These are phyloP conservation scores for Lytechinus variegatus DNA, from an alignment of 35 echinoderm and acorn worm genomes.

Conservation along the genomic window DNA sequence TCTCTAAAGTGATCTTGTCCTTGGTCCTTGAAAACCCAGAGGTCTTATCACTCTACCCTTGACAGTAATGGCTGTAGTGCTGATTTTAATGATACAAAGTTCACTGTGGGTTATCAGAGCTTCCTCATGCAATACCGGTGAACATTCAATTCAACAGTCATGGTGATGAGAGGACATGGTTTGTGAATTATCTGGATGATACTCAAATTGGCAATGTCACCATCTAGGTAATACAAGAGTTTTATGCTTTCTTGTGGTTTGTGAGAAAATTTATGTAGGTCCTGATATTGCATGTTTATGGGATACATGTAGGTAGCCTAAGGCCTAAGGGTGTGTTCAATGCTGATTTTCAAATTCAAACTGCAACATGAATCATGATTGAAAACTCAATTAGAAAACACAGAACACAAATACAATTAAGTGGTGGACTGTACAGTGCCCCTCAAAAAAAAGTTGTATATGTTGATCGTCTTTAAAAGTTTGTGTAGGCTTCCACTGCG, in stretches of 20 bases:
- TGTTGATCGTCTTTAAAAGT: too few species aligned
- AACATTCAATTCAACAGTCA: neutral
- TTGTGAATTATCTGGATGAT: neutral
- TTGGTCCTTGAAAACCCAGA: neutral
- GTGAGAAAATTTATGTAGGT: neutral
- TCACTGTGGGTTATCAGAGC: neutral
- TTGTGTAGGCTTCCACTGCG: too few species aligned
- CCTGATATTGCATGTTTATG: too few species aligned
- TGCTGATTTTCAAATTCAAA: too few species aligned
- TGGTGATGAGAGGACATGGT: neutral
- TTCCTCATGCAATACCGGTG: neutral
- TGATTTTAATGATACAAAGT: neutral
- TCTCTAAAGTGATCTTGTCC: neutral
- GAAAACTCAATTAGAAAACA: too few species aligned
- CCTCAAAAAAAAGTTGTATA: neutral
- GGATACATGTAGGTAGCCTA: too few species aligned
- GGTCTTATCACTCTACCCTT: neutral
- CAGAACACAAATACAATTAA: too few species aligned
- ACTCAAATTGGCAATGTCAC: neutral
- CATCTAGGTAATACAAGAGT: neutral
- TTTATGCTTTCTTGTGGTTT: neutral
- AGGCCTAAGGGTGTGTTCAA: too few species aligned
- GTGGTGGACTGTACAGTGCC: neutral
- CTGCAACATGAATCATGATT: too few species aligned
- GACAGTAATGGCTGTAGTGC: neutral